Evolutionary conservation across 2,113 vertebrate species (phyloP).

Genomic region (Gila orcuttii): DNA sequence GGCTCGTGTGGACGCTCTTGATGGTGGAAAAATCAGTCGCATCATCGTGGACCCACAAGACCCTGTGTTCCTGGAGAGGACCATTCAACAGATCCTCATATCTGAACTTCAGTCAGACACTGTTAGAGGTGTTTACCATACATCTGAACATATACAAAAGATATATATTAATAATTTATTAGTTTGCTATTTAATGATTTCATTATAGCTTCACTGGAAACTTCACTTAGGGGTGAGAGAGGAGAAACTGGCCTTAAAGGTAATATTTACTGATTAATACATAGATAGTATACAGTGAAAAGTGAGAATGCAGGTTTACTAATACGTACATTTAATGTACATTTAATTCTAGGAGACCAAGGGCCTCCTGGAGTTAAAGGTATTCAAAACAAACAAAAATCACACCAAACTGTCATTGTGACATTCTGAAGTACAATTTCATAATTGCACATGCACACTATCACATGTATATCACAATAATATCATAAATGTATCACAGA

Average conservation of each 20-base stretch:
- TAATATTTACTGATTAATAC: constrained; percentile 56
- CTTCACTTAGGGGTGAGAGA: constrained; percentile 81
- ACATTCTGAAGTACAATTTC: neutral
- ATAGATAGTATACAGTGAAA: neutral
- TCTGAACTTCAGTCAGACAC: constrained; percentile 69
- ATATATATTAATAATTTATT: neutral
- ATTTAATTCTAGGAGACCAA: constrained; percentile 66
- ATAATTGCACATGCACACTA: neutral
- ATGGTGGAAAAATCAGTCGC: constrained; percentile 64
- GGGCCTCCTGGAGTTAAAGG: constrained; percentile 74
- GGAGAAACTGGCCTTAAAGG: constrained; percentile 87
- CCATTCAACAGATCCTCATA: constrained; percentile 70
- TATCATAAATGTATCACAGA: neutral
- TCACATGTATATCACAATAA: neutral
- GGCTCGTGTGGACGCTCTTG: constrained; percentile 82
- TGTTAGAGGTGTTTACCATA: constrained; percentile 65
- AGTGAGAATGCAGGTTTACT: neutral
- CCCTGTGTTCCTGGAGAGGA: constrained; percentile 58
- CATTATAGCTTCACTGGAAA: constrained; percentile 66
- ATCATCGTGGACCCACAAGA: constrained; percentile 66
- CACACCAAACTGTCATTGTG: neutral
- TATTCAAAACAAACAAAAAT: constrained; percentile 44
- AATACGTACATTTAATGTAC: neutral
- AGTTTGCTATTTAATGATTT: neutral
- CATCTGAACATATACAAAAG: neutral